Conservation (phyloP, 2,797 vertebrate genomes). For the Hipposideros larvatus region DNA sequence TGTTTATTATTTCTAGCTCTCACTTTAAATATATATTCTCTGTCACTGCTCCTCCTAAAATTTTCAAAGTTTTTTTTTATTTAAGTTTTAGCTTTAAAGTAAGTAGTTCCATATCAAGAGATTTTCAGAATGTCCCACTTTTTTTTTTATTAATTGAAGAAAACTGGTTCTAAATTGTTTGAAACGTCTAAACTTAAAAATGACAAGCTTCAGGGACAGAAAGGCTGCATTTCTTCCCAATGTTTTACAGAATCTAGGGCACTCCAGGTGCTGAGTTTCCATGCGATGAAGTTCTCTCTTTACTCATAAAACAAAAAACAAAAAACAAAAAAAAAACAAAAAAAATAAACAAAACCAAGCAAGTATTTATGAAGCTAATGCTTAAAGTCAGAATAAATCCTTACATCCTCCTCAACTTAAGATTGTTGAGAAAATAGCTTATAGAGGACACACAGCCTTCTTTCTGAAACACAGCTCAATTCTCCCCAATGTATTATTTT, state of each 20-base stretch:
- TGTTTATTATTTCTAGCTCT: constrained; percentile 26
- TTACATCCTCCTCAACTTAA: constrained; percentile 76
- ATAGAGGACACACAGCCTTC: constrained; percentile 59
- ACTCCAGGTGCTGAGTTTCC: constrained; percentile 53
- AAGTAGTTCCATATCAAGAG: not conserved
- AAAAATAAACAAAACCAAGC: not conserved
- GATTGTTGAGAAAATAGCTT: constrained; percentile 75
- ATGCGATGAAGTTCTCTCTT: constrained; percentile 55
- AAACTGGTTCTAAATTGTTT: constrained; percentile 48
- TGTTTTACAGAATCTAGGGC: constrained; percentile 64
- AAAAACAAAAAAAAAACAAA: not conserved
- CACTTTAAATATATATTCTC: not conserved
- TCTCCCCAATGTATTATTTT: constrained; percentile 55
- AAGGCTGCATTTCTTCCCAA: constrained; percentile 23
- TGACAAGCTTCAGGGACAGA: constrained; percentile 30
- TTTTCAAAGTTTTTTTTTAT: not conserved
- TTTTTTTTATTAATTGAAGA: constrained; percentile 62
- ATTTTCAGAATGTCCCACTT: not conserved
- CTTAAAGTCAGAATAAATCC: constrained; percentile 76
- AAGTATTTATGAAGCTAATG: constrained; percentile 72
- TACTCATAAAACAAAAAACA: constrained; percentile 33
- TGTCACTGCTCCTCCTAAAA: not conserved
- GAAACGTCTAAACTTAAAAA: constrained; percentile 61
- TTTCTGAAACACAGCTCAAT: constrained; percentile 70
- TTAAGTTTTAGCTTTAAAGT: constrained; percentile 42